Conservation (phyloP, 2,888 invertebrate species). For the Seira sanloemensis region DNA sequence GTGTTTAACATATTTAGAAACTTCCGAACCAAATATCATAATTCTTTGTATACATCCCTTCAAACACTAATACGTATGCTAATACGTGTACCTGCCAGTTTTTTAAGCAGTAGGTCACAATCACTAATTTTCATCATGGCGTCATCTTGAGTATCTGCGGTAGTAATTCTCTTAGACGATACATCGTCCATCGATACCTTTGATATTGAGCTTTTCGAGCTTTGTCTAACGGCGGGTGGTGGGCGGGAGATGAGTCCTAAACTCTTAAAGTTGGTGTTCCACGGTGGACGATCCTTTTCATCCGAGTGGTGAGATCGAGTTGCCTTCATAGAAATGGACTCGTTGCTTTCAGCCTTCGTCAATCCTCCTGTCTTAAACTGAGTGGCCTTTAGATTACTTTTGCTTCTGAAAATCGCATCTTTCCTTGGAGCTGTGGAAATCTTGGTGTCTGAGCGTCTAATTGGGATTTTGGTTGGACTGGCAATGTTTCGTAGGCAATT, state of each 20-base stretch:
- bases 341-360: too few species aligned
- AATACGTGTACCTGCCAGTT: constrained; percentile 20
- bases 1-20: too few species aligned
- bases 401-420: not conserved
- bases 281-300: constrained; percentile 7
- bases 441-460: too few species aligned
- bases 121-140: not conserved
- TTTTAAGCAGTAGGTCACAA: not conserved
- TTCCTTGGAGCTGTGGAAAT: too few species aligned
- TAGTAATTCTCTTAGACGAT: not conserved
- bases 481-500: constrained; percentile 33
- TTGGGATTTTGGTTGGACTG: constrained; percentile 39
- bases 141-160: not conserved
- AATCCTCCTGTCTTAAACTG: too few species aligned
- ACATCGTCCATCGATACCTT: not conserved
- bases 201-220: not conserved
- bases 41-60: too few species aligned
- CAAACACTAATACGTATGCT: too few species aligned
- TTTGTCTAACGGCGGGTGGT: constrained; percentile 8
- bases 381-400: too few species aligned
- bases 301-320: not conserved
- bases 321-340: not conserved
- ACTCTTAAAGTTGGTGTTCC: constrained; percentile 42
- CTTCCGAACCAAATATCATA: too few species aligned
- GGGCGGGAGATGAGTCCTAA: not conserved